Evolutionary conservation across 2,888 invertebrate genomes (phyloP), one percentile per base, ranked within the genome.

Genomic region (Trachelus troglodyta): DNA sequence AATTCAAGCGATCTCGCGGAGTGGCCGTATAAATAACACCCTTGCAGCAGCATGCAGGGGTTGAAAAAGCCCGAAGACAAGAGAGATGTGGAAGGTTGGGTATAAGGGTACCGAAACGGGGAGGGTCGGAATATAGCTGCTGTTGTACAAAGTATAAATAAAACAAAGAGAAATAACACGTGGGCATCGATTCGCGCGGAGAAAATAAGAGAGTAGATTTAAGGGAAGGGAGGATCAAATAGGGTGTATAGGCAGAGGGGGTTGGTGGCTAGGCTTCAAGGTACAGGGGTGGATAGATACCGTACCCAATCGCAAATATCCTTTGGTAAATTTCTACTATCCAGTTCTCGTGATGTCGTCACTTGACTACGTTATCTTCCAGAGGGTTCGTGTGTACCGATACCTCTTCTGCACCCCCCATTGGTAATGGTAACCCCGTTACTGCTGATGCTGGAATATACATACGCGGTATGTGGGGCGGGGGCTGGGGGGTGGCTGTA

Each of bases 361-460:
- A 81, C 81, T 81, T 77, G 79, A 80, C 80, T 80, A 80, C 80
- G 80, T 80, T 80, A 80, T 75, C 79, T 37, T 78, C 81, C 74
- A 79, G 80, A 34, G 75, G 31, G 71, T 30, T 15, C 12, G 0
- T 71, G 31, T 33, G 31, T 12, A 31, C 33, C 6, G 31, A 71
- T 71, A 23, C 71, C 23, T 23, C 56, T 23, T 23, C 9, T 56
- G 56, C 23, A 9, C 56, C 56, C 9, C 23, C 23, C 23, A 56
- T 23, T 56, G 56, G 23, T 23, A 23, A 56, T 23, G 56, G 6
- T 56, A 56, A 23, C 56, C 9, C 56, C 56, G 56, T 23, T 56
- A 56, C 40, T 56, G 23, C 23, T 23, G 71, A 71, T 31, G 71
- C 12, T 71, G 71, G 30, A 71, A 71, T 71, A 34, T 56, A 56